Evolutionary conservation across 1,140 invertebrate genomes (phyloP).

Genomic region (Scaptomyza graminum): DNA sequence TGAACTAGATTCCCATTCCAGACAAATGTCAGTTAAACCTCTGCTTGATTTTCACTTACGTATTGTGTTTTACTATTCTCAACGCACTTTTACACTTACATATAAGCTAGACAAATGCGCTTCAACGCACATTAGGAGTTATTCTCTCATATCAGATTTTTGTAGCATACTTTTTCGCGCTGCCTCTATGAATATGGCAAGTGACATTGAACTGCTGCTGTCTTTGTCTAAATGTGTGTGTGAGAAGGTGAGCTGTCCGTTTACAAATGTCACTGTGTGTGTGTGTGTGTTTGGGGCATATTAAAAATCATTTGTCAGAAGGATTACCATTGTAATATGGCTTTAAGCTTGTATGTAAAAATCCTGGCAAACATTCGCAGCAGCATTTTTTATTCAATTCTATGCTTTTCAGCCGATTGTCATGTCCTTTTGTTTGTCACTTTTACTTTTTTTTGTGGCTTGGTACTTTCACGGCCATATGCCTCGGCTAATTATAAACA

Average conservation of each 20-base stretch:
- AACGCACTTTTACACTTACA: background rate
- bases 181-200: conserved; percentile 19
- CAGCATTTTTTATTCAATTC: conserved; percentile 41
- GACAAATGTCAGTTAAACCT: too few relatives aligned
- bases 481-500: conserved; percentile 73
- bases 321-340: conserved; percentile 83
- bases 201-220: conserved; percentile 32
- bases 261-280: conserved; percentile 19
- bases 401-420: conserved; percentile 25
- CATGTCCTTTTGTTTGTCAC: conserved; percentile 27
- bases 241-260: conserved; percentile 23
- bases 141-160: conserved; percentile 53
- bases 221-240: conserved; percentile 20
- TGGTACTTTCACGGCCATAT: conserved; percentile 43
- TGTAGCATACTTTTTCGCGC: conserved; percentile 72
- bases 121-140: conserved; percentile 4
- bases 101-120: background rate
- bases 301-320: conserved; percentile 83
- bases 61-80: too few relatives aligned
- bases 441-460: conserved; percentile 17
- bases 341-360: conserved; percentile 58
- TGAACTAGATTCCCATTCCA: too few relatives aligned
- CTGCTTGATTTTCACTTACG: too few relatives aligned
- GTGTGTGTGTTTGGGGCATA: conserved; percentile 47
- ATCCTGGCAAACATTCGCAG: conserved; percentile 69